Evolutionary conservation across 2,888 invertebrate species (phyloP).

Genomic region (Harpagoxenus sublaevis): DNA sequence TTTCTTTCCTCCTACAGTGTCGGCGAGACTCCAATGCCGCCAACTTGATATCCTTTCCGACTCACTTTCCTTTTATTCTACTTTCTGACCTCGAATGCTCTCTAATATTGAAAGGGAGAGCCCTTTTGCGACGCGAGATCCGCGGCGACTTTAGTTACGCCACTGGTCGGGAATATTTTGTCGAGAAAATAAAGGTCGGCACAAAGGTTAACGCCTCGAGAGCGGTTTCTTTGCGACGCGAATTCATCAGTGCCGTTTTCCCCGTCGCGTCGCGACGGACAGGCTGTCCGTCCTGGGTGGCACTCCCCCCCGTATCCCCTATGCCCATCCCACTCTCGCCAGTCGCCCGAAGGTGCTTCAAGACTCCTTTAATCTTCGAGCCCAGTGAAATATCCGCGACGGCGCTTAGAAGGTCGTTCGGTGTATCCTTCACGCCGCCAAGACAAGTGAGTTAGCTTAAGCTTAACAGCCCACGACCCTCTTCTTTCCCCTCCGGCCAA

Average conservation of each 20-base stretch:
- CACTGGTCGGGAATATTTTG: conserved; percentile 31
- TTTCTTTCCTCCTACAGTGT: neutral
- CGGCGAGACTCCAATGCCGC: neutral
- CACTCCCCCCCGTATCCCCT: neutral
- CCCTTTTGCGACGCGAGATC: neutral
- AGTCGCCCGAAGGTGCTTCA: conserved; percentile 39
- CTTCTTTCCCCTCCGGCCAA: conserved; percentile 11
- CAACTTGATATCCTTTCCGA: neutral
- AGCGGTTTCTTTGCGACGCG: conserved; percentile 2
- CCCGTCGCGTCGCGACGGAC: conserved; percentile 11
- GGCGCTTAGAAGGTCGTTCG: conserved; percentile 68
- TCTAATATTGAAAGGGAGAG: neutral
- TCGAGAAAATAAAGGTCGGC: conserved; percentile 11
- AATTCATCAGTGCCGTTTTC: conserved; percentile 43
- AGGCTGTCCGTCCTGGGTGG: conserved; percentile 28
- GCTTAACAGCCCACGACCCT: conserved; percentile 63
- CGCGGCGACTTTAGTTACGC: neutral
- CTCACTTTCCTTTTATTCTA: neutral
- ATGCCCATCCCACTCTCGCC: neutral
- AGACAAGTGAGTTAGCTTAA: conserved; percentile 62
- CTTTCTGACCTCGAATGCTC: neutral
- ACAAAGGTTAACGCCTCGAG: conserved; percentile 22
- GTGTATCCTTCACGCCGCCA: conserved; percentile 67
- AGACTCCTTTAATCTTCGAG: conserved; percentile 67
- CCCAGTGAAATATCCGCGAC: conserved; percentile 63